Base-by-base conservation (phyloP, 2,888 invertebrate genomes). In the Nephrotoma guestfalica region DNA sequence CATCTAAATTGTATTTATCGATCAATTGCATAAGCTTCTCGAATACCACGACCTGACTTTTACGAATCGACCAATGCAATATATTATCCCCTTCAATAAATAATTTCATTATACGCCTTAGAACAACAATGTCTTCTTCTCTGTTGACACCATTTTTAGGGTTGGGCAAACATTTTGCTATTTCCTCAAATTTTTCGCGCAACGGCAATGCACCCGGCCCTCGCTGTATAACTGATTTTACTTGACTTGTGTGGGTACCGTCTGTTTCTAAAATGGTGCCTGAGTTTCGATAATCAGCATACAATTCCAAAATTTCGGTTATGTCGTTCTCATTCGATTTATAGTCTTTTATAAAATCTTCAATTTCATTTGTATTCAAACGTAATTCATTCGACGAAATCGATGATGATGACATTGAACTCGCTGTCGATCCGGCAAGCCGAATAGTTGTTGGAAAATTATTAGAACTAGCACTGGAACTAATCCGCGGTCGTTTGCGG, bases 401-500 rank as follows among this genome's bases (percentile, higher is more conserved):
- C 30, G 71, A 71, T 13, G 71, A 71, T 71, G 71, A 30, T 1
- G 71, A 71, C 71, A 71, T 30, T 9, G 71, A 71, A 71, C 71
- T 71, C 9, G 7, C 30, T 30, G 71, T 30, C 71, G 71, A 71
- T 71, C 71, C 71, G 71, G 71, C 71, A 4, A 30, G 71, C 7
- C 71, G 71, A 30, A 87, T 41, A 15, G 84, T 47, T 15, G 86
- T 86, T 86, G 88, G 88, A 83, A 86, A 87, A 86, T 47, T 86
- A 83, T 83, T 41, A 42, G 86, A 86, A 86, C 86, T 45, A 30
- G 45, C 85, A 30, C n/a, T 86, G 40, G 87, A 87, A 51, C 85
- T 43, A 11, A 41, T 47, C 57, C 87, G 86, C 45, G 90, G 89
- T 47, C 90, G 89, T 88, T 92, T 91, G 87, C 92, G 90, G 11